Conservation (phyloP, 2,888 invertebrate species). For the Actias luna region DNA sequence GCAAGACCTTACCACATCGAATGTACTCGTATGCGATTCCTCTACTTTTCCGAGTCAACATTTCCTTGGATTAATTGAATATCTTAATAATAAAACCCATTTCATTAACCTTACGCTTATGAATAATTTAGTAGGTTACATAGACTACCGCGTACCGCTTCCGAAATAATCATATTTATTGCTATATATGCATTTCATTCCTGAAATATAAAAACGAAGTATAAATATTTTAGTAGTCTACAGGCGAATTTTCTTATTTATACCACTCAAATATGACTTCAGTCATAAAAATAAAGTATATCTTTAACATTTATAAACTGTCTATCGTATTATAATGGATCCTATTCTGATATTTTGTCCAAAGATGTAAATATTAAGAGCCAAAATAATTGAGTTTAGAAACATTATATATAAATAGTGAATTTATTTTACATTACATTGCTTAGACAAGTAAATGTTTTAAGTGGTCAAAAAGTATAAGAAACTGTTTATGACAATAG, state of each 20-base stretch:
- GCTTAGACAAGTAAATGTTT: too few species aligned
- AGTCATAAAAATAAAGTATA: background rate
- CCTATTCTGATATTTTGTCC: background rate
- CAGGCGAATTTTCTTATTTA: background rate
- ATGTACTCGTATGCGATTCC: background rate
- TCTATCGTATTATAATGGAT: background rate
- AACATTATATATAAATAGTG: too few species aligned
- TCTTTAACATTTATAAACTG: background rate
- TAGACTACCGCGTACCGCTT: background rate
- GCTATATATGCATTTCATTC: background rate
- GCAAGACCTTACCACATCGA: background rate
- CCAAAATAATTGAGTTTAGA: too few species aligned
- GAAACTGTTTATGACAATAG: too few species aligned
- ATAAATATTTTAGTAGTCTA: background rate
- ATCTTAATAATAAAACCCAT: slow-evolving; percentile 1
- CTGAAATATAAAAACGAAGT: background rate
- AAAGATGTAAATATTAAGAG: background rate
- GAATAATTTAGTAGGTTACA: slow-evolving; percentile 2
- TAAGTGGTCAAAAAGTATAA: too few species aligned
- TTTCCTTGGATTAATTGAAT: slow-evolving; percentile 6
- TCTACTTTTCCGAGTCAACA: slow-evolving; percentile 5
- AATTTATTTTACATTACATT: too few species aligned
- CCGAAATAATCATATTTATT: background rate
- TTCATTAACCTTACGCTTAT: background rate
- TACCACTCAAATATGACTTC: background rate